phyloP scores from a whole-genome alignment of 2,113 vertebrate species.

The Passer montanus region DNA sequence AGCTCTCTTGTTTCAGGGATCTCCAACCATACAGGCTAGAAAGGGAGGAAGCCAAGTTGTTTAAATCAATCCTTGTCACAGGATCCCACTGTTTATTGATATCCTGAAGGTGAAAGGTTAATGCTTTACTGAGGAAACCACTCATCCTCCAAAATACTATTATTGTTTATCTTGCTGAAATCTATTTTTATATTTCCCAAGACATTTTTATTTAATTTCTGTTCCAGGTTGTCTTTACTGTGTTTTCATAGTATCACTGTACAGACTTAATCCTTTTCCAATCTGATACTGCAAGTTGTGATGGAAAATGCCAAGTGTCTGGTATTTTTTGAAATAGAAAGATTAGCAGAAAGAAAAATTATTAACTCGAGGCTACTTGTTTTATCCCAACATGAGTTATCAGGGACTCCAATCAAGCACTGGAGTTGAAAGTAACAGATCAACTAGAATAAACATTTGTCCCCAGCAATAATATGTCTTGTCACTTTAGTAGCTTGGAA shows the following conservation, averaged over 20 bases:
- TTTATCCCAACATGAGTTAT: conserved; percentile 37
- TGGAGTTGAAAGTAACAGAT: conserved; percentile 41
- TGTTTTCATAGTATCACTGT: conserved; percentile 57
- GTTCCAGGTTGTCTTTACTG: background rate
- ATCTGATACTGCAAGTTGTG: conserved; percentile 58
- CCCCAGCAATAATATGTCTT: conserved; percentile 19
- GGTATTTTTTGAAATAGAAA: conserved; percentile 32
- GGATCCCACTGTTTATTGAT: conserved; percentile 46
- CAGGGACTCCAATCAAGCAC: conserved; percentile 38
- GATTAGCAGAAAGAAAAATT: conserved; percentile 51
- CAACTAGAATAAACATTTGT: conserved; percentile 38
- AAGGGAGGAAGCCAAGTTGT: background rate
- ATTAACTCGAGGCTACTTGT: conserved; percentile 59
- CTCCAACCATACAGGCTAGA: background rate
- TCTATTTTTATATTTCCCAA: conserved; percentile 67
- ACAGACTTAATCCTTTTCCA: conserved; percentile 60
- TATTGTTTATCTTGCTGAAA: conserved; percentile 69
- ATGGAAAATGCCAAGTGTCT: conserved; percentile 58
- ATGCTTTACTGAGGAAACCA: conserved; percentile 63
- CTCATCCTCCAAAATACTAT: conserved; percentile 65
- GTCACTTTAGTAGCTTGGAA: conserved; percentile 28
- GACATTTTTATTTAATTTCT: conserved; percentile 66
- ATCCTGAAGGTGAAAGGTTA: conserved; percentile 66
- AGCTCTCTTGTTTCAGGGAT: background rate
- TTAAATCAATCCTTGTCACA: conserved; percentile 53